A percentile compares a stretch with the other conserved stretches of the same genome.
Evolutionary conservation across 2,113 vertebrate genomes (phyloP).

Genomic region (Delphinapterus leucas): DNA sequence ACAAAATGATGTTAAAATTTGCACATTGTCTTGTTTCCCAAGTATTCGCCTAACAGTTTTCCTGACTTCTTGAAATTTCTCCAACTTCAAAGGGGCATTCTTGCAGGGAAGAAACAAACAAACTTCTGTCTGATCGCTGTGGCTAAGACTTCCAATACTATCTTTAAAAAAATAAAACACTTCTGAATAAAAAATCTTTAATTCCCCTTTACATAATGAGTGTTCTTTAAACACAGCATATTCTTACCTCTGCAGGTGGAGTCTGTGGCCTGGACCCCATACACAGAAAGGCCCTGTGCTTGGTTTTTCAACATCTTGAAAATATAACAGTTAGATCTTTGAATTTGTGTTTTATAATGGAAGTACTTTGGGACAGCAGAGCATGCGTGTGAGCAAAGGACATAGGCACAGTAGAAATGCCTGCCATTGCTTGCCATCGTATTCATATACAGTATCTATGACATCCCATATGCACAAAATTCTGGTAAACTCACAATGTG

Average conservation of each 20-base stretch:
- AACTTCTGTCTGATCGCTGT: neutral
- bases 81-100: neutral
- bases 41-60: neutral
- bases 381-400: neutral
- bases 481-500: neutral
- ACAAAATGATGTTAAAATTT: neutral
- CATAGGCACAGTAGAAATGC: neutral
- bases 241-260: neutral
- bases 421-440: rapidly evolving
- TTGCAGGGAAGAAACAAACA: neutral
- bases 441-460: neutral
- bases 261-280: no score
- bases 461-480: neutral
- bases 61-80: neutral
- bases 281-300: neutral
- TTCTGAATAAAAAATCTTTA: neutral
- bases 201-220: neutral
- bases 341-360: neutral
- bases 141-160: neutral
- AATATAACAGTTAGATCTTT: neutral
- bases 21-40: neutral
- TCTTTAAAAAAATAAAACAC: neutral
- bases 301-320: neutral
- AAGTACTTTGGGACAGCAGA: neutral
- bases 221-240: neutral